Conservation (phyloP, 64 coral and sea anemone genomes). For the Catalaphyllia jardinei region DNA sequence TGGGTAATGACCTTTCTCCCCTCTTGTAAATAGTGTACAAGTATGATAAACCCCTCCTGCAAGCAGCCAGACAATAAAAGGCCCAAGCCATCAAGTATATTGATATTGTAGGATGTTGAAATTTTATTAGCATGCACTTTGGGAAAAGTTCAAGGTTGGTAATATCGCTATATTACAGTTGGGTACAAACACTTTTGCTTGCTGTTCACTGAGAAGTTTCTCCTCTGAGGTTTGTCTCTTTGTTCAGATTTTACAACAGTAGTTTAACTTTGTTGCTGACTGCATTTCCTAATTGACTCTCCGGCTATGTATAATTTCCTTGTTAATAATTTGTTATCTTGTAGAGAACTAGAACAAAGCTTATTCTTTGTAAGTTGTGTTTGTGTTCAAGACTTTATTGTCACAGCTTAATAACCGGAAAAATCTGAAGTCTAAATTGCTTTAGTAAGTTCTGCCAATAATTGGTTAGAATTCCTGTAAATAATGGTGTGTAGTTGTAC, state of each 20-base stretch:
- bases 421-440: not conserved
- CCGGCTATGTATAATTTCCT: not conserved
- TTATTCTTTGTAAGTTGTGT: not conserved
- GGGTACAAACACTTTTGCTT: not conserved
- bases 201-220: not conserved
- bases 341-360: not conserved
- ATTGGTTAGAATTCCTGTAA: not conserved
- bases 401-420: not conserved
- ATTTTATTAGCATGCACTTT: not conserved
- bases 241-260: not conserved
- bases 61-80: not conserved
- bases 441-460: not conserved
- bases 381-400: not conserved
- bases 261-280: not conserved
- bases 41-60: not conserved
- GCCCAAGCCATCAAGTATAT: not conserved
- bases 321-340: not conserved
- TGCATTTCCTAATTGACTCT: not conserved
- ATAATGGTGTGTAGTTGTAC: not conserved
- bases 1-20: not conserved
- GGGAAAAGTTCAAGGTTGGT: not conserved
- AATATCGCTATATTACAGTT: not conserved
- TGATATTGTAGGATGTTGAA: not conserved
- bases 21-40: not conserved
- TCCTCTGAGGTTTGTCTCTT: slow-evolving; percentile 8